These are phyloP conservation scores for Oreochromis spilurus DNA, from an alignment of 2,113 vertebrate genomes.

Conservation along the genomic window DNA sequence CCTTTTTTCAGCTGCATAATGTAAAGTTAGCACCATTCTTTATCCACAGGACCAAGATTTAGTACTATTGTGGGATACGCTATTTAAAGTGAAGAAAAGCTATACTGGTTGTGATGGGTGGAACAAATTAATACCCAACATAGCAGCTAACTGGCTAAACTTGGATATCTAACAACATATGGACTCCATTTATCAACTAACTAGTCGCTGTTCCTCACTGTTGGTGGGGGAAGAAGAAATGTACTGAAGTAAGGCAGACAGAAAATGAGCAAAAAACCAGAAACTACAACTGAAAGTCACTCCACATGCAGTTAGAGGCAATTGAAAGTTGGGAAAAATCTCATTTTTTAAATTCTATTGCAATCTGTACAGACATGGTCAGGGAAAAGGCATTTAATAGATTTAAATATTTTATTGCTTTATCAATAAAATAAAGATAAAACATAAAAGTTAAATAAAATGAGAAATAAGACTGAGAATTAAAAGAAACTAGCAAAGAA, in stretches of 20 bases:
- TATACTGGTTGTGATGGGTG: background rate
- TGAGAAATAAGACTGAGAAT: background rate
- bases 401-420: background rate
- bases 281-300: background rate
- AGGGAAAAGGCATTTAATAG: background rate
- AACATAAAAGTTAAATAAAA: background rate
- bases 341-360: no score
- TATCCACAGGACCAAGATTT: background rate
- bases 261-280: background rate
- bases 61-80: background rate
- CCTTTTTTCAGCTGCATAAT: background rate
- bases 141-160: background rate
- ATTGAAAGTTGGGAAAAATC: background rate
- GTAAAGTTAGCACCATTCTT: background rate
- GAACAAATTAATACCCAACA: background rate
- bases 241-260: background rate
- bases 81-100: background rate
- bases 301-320: background rate
- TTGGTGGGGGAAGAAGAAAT: background rate
- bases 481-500: background rate
- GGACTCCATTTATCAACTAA: background rate
- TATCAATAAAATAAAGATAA: background rate
- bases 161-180: background rate
- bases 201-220: background rate
- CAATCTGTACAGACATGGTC: background rate